phyloP scores from a whole-genome alignment of 2,113 vertebrate genomes.

The Aptenodytes patagonicus region DNA sequence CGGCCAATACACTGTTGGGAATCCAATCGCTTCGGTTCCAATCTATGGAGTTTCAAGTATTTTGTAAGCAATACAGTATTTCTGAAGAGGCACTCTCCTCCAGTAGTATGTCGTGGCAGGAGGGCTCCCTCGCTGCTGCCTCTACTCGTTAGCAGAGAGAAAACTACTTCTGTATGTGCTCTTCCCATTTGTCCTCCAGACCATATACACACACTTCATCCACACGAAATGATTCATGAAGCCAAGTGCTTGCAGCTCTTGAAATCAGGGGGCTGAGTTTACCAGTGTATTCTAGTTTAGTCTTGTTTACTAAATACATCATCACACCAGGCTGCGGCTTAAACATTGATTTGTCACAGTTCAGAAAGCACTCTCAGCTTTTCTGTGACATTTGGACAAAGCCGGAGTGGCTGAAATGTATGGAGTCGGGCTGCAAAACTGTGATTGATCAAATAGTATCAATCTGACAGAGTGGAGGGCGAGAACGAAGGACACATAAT shows the following conservation, averaged over 20 bases:
- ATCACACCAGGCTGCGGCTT: background rate
- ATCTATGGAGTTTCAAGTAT: background rate
- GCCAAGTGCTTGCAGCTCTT: background rate
- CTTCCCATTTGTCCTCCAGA: background rate
- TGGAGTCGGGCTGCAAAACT: background rate
- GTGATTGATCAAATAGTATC: background rate
- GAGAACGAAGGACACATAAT: background rate
- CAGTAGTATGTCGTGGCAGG: background rate
- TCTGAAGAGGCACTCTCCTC: background rate
- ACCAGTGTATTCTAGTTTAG: background rate
- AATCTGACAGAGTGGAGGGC: background rate
- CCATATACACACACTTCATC: background rate
- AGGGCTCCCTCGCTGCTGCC: background rate
- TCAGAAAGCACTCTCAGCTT: background rate
- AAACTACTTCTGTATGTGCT: background rate
- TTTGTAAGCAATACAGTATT: background rate
- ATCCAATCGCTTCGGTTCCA: background rate
- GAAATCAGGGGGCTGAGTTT: background rate
- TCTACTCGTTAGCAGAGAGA: background rate
- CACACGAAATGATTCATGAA: background rate
- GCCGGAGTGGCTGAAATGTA: background rate
- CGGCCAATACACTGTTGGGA: background rate
- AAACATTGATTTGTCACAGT: background rate
- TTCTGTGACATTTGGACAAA: slow-evolving; percentile 34
- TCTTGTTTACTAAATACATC: slow-evolving; percentile 20